phyloP scores from a whole-genome alignment of 2,797 vertebrate species.

The Malacoraja senta region DNA sequence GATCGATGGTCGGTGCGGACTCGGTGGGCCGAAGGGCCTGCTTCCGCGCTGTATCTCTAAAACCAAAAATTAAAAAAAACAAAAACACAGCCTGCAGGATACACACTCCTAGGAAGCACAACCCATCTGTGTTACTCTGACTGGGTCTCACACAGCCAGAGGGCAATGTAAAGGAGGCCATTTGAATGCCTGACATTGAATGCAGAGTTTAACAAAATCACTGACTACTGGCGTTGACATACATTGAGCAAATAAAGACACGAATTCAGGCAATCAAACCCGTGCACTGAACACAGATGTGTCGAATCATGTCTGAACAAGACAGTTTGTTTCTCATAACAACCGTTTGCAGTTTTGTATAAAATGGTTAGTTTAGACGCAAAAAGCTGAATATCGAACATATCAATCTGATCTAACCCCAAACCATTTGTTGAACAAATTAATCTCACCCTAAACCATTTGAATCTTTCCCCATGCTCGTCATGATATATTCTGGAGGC shows the following conservation, averaged over 20 bases:
- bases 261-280: background rate
- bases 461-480: slow-evolving; percentile 52
- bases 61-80: too few relatives aligned
- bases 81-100: background rate
- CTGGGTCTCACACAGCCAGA: background rate
- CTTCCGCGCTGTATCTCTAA: too few relatives aligned
- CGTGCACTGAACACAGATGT: background rate
- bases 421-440: too few relatives aligned
- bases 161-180: background rate
- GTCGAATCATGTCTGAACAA: background rate
- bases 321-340: background rate
- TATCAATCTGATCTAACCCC: too few relatives aligned
- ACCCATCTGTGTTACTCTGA: background rate
- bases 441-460: too few relatives aligned
- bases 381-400: too few relatives aligned
- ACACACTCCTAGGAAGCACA: background rate
- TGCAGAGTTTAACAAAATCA: background rate
- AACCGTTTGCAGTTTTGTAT: background rate
- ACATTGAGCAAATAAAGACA: background rate
- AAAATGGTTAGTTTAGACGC: too few relatives aligned
- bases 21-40: too few relatives aligned
- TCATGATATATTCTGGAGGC: slow-evolving; percentile 52
- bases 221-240: background rate
- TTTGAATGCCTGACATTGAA: background rate
- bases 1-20: too few relatives aligned